Percentiles rank a stretch among this genome's conserved stretches.
Evolutionary conservation across 2,113 vertebrate species (phyloP).

Genomic region (Chaetodon auriga): DNA sequence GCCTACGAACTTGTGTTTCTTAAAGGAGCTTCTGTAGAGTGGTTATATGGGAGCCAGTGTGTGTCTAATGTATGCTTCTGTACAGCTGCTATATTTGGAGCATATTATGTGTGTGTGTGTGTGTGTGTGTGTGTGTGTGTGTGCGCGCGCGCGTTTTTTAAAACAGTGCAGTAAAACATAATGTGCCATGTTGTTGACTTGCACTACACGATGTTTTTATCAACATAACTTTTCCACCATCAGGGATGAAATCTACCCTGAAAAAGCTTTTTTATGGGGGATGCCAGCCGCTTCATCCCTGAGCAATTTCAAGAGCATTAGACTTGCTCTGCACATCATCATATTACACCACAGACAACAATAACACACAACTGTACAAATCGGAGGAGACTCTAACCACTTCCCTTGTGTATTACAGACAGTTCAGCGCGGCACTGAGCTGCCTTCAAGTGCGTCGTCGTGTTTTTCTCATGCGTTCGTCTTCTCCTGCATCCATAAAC

Average conservation of each 20-base stretch:
- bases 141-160: slow-evolving; percentile 2
- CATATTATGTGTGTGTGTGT: not conserved
- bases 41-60: not conserved
- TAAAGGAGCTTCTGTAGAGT: not conserved
- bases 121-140: not conserved
- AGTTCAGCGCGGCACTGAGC: slow-evolving; percentile 23
- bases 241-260: slow-evolving; percentile 61
- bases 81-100: slow-evolving; percentile 1
- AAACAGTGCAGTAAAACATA: slow-evolving; percentile 32
- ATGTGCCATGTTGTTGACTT: slow-evolving; percentile 50
- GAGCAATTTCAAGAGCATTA: slow-evolving; percentile 52
- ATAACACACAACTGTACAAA: slow-evolving; percentile 25
- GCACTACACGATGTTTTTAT: slow-evolving; percentile 33
- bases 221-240: slow-evolving; percentile 60
- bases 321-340: slow-evolving; percentile 45
- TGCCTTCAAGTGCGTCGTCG: slow-evolving; percentile 13
- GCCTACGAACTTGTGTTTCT: not conserved
- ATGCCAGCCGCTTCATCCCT: slow-evolving; percentile 43
- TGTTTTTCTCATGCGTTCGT: not conserved
- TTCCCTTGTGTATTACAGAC: slow-evolving; percentile 33
- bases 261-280: slow-evolving; percentile 44
- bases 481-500: slow-evolving; percentile 4
- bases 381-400: slow-evolving; percentile 19
- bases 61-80: not conserved
- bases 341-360: slow-evolving; percentile 24